Percentiles rank a stretch among this genome's conserved stretches.
phyloP scores from a whole-genome alignment of 1,140 invertebrate genomes.

The Hycleus phaleratus region DNA sequence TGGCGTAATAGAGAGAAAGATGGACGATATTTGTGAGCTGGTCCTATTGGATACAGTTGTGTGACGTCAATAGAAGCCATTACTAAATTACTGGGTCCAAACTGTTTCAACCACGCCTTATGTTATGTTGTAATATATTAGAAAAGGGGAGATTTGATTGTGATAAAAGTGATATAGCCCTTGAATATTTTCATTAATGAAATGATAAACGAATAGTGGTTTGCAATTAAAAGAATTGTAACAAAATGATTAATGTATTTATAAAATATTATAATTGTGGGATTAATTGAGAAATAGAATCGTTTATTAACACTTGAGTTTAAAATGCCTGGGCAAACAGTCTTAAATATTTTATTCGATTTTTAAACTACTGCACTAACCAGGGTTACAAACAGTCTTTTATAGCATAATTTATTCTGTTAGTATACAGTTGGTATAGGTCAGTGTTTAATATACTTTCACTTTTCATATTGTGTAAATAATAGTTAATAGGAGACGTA shows the following conservation, averaged over 20 bases:
- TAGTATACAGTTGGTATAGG: constrained; percentile 23
- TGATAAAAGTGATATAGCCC: too few species aligned
- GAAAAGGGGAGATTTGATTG: background rate
- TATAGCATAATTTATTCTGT: constrained; percentile 36
- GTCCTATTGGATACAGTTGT: constrained; percentile 13
- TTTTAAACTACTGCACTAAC: constrained; percentile 36
- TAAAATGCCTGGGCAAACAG: constrained; percentile 34
- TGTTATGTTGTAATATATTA: background rate
- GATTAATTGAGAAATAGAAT: constrained; percentile 14
- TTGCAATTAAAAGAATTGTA: background rate
- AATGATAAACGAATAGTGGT: background rate
- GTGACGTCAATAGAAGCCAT: constrained; percentile 22
- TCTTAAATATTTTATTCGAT: constrained; percentile 33
- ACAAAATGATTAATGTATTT: constrained; percentile 22
- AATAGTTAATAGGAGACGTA: constrained; percentile 32
- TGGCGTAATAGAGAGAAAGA: too few species aligned
- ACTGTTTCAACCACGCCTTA: constrained; percentile 8
- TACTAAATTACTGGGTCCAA: constrained; percentile 24
- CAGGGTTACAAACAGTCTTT: constrained; percentile 37
- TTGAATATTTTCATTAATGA: background rate
- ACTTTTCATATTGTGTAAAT: constrained; percentile 38
- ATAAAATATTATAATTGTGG: constrained; percentile 16
- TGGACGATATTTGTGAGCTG: too few species aligned
- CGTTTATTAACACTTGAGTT: constrained; percentile 23
- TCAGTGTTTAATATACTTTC: constrained; percentile 39